phyloP scores from a whole-genome alignment of 2,113 vertebrate genomes.

The Hyaena hyaena region DNA sequence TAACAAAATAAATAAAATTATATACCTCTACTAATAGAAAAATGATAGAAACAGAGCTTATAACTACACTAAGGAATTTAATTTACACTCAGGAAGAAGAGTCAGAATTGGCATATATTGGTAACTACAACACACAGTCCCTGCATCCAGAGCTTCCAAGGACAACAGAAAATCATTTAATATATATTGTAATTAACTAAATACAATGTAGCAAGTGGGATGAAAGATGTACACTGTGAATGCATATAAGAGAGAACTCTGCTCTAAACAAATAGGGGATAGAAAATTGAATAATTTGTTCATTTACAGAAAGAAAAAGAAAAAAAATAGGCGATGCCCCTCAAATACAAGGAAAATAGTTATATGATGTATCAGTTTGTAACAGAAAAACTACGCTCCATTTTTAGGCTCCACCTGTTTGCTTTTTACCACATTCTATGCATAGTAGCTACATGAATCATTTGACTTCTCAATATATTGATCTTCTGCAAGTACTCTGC shows the following conservation, averaged over 20 bases:
- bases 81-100: background rate
- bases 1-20: conserved; percentile 37
- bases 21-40: background rate
- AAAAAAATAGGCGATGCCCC: background rate
- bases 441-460: background rate
- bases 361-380: background rate
- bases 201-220: background rate
- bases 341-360: background rate
- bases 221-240: background rate
- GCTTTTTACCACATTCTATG: background rate
- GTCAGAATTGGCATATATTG: background rate
- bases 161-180: background rate
- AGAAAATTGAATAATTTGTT: background rate
- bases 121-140: background rate
- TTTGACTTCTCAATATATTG: background rate
- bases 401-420: background rate
- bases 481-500: background rate
- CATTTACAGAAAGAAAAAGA: background rate
- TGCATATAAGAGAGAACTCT: background rate
- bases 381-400: background rate
- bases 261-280: background rate
- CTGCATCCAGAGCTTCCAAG: background rate
- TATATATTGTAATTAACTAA: background rate
- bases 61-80: background rate
- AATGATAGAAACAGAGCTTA: background rate